Evolutionary conservation across 2,113 vertebrate genomes (phyloP).

Genomic region (Smithornis capensis): DNA sequence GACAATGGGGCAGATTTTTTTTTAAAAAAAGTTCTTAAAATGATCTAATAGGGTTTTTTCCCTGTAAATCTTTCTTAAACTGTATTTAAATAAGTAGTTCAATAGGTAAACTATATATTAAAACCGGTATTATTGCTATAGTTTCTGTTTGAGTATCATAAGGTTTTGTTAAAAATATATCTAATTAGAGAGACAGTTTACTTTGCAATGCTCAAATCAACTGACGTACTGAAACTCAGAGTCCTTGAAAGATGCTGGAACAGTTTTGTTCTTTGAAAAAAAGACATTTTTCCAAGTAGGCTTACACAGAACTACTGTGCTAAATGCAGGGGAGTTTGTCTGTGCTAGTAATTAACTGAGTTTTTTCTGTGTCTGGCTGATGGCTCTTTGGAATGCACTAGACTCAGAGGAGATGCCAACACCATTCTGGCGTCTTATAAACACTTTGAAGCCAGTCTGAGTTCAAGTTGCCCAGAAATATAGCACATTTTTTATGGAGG

Average conservation of each 20-base stretch:
- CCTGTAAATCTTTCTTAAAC: background rate
- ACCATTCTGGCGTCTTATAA: background rate
- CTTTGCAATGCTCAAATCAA: background rate
- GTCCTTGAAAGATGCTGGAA: background rate
- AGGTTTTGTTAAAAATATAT: background rate
- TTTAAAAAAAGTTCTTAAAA: background rate
- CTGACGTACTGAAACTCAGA: background rate
- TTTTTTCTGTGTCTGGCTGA: background rate
- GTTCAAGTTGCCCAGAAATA: background rate
- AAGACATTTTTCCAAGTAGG: background rate
- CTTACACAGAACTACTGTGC: background rate
- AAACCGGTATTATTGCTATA: background rate
- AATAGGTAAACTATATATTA: background rate
- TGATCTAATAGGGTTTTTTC: background rate
- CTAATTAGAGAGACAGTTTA: background rate
- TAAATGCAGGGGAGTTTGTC: background rate
- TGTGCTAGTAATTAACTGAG: background rate
- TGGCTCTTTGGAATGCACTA: background rate
- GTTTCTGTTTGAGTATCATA: background rate
- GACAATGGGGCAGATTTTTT: background rate
- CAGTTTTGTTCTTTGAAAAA: background rate
- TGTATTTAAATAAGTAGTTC: background rate
- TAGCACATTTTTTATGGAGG: background rate
- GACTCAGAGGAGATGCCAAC: rapidly evolving
- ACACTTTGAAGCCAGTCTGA: background rate